Conservation (phyloP, 2,888 invertebrate species). For the Cryptus viduatorius region DNA sequence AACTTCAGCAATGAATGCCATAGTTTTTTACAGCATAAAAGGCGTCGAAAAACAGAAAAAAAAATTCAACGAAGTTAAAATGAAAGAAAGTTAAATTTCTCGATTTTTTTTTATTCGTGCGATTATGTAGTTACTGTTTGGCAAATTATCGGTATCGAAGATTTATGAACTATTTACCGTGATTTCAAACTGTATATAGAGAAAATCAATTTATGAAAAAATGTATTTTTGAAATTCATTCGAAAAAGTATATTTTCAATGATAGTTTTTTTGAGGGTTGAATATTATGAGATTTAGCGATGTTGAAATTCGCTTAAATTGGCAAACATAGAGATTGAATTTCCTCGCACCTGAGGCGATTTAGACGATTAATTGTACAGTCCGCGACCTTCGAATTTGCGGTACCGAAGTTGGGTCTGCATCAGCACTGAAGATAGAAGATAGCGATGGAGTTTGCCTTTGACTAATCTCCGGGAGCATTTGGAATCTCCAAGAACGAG, state of each 20-base stretch:
- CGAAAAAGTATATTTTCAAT: no score
- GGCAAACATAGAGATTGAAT: background rate
- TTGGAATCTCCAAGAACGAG: conserved; percentile 23
- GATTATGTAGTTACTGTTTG: no score
- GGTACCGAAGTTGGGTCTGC: background rate
- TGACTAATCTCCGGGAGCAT: conserved; percentile 13
- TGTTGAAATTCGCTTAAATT: background rate
- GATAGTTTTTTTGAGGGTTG: no score
- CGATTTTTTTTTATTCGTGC: no score
- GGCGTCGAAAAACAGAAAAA: background rate
- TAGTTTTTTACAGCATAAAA: background rate
- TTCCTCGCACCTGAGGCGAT: background rate
- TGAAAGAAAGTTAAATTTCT: background rate
- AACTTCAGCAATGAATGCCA: background rate
- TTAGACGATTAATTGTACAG: conserved; percentile 12
- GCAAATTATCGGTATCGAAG: no score
- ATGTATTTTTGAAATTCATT: no score
- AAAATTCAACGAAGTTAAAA: background rate
- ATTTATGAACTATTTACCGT: no score
- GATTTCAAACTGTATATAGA: no score
- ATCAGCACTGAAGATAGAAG: background rate
- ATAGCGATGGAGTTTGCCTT: background rate
- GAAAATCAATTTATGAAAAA: no score
- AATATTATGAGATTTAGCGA: no score
- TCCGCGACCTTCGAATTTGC: conserved; percentile 26